Percentiles rank a stretch among this genome's conserved stretches.
phyloP scores from a whole-genome alignment of 2,797 vertebrate species.

The Hemibagrus guttatus region DNA sequence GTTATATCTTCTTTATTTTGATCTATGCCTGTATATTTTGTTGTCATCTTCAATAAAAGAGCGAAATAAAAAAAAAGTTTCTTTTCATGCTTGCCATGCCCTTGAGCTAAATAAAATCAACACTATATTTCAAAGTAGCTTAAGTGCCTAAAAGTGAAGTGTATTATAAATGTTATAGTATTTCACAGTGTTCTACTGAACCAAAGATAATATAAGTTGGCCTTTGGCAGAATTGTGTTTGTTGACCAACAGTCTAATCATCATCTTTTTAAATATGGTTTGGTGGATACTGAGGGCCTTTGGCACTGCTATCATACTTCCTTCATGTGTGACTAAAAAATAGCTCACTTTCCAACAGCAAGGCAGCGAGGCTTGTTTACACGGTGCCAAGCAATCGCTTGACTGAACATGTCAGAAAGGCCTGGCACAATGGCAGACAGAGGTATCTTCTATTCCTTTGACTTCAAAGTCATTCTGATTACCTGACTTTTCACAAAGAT shows the following conservation, averaged over 20 bases:
- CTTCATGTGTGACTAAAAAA: neutral
- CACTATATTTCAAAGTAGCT: neutral
- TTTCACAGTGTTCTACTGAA: conserved; percentile 8
- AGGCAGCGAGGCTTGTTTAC: conserved; percentile 48
- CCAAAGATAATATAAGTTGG: conserved; percentile 12
- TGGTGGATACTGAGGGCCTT: conserved; percentile 10
- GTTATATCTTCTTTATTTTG: neutral
- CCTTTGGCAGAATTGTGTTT: conserved; percentile 28
- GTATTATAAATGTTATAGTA: neutral
- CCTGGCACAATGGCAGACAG: conserved; percentile 50
- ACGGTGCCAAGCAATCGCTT: conserved; percentile 39
- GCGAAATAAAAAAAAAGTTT: neutral
- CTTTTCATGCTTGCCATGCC: neutral
- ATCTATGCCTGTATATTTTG: neutral
- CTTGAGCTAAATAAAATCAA: conserved; percentile 3
- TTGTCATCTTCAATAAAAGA: neutral
- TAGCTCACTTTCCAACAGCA: conserved; percentile 36
- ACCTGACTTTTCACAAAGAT: conserved; percentile 47
- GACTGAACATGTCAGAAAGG: conserved; percentile 41
- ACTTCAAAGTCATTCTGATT: conserved; percentile 55
- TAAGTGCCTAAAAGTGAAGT: neutral
- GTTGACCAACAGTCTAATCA: conserved; percentile 16
- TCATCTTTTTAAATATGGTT: conserved; percentile 31
- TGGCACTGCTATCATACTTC: neutral
- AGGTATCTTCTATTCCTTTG: conserved; percentile 47